A percentile compares a stretch with the other conserved stretches of the same genome.
Conservation (phyloP, 2,113 vertebrate genomes). For the Condylura cristata region DNA sequence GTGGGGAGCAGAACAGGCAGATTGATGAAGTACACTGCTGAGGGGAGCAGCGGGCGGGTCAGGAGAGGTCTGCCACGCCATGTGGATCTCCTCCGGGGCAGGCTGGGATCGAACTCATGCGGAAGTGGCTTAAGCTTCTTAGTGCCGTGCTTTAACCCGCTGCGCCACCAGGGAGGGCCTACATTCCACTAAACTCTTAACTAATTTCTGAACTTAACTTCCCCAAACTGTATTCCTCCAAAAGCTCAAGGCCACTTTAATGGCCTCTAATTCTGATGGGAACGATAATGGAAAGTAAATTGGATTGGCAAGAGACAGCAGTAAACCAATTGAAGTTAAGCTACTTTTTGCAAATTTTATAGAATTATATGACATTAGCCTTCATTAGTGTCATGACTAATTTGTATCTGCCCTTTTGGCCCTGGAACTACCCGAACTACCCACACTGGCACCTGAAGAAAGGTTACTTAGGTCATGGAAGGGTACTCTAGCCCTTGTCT, state of each 20-base stretch:
- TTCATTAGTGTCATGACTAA: not conserved
- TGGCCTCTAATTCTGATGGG: not conserved
- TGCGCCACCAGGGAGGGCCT: too few species aligned
- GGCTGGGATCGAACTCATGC: too few species aligned
- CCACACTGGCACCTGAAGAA: not conserved
- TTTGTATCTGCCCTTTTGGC: not conserved
- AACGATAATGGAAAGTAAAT: not conserved
- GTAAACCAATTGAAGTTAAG: not conserved
- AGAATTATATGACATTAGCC: not conserved
- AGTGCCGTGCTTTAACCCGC: too few species aligned
- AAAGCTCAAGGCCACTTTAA: not conserved
- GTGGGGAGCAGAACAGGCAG: too few species aligned
- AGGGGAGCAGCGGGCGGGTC: too few species aligned
- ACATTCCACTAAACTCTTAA: not conserved
- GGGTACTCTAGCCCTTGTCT: not conserved
- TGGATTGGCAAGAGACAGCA: not conserved
- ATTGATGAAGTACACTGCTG: too few species aligned
- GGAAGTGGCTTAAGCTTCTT: too few species aligned
- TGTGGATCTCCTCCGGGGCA: too few species aligned
- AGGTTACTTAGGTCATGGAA: not conserved
- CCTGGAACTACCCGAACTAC: not conserved
- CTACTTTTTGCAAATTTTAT: conserved; percentile 15
- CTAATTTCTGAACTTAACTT: not conserved
- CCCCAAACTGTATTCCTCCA: not conserved
- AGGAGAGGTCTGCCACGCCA: too few species aligned